Conservation (phyloP, 2,797 vertebrate species). For the Netta rufina region DNA sequence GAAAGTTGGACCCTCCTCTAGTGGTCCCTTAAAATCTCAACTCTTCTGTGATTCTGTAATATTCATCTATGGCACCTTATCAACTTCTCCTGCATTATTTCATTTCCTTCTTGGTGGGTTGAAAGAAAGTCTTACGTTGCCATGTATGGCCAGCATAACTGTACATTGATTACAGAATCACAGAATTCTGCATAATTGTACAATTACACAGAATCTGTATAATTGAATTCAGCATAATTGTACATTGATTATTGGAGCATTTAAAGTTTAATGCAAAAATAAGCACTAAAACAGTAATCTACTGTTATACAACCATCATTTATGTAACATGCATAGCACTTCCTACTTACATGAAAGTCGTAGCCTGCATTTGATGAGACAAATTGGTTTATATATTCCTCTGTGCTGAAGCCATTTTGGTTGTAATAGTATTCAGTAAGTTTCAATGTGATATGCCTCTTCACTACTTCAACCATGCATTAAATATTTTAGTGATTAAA, state of each 20-base stretch:
- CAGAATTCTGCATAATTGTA: too few species aligned
- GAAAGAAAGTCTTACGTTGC: neutral
- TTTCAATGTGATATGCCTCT: neutral
- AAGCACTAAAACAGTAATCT: neutral
- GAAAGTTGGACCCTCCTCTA: neutral
- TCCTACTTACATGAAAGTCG: neutral
- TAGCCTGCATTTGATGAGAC: neutral
- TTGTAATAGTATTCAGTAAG: neutral
- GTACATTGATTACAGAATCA: neutral
- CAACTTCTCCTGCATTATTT: neutral
- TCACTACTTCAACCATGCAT: neutral
- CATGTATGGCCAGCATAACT: neutral
- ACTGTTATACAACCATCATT: neutral
- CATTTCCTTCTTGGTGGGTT: neutral
- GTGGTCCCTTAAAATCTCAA: neutral
- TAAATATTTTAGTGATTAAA: neutral
- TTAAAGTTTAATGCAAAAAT: neutral
- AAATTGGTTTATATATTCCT: neutral
- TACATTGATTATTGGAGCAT: neutral
- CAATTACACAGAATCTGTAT: too few species aligned
- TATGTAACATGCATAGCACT: fast-evolving
- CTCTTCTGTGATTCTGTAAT: neutral
- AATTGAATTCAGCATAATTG: neutral
- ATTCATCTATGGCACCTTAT: neutral
- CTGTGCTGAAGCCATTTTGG: neutral